Evolutionary conservation across 2,113 vertebrate genomes (phyloP), one percentile per base, ranked within the genome.

Genomic region (Parus major): DNA sequence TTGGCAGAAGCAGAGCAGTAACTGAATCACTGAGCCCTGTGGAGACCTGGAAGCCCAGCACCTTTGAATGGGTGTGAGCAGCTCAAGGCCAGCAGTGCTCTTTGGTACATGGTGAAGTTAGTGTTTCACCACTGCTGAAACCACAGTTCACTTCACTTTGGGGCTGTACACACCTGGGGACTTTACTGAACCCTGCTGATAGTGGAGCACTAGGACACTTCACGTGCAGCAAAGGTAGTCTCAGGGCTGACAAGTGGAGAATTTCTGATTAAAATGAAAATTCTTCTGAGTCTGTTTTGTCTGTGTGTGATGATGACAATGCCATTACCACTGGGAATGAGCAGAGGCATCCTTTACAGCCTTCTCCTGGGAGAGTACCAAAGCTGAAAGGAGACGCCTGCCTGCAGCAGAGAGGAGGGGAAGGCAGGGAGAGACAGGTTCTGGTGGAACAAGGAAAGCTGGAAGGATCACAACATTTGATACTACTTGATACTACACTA

Each of bases 161-260:
- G 42, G 33, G 8, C 47, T 75, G 42, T 47, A 12, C 11, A 5
- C 7, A 42, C 23, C 24, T 8, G 1, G 0, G 3, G 10, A 12
- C 63, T 53, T 64, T 2, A 22, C 25, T 13, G 5, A 49, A 41
- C 36, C 6, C 3, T 57, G 42, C 2, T 77, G 44, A 2, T 72
- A 41, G 2, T 44, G 53, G 49, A 72, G 36, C 47, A 59, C 39
- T 56, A 52, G 36, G 36, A 21, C 36, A 47, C 52, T 52, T 36
- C 0, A 0, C 47, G 3, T 1, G 55, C 64, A 44, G 5, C 1
- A 5, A 41, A n/a, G 16, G 17, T 50, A 36, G 19, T 49, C 69
- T n/a, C 46, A 68, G 59, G n/a, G 41, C 31, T 85, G 66, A 25
- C 2, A 7, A 27, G 22, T 20, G 39, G 46, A 57, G 63, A 53